Evolutionary conservation across 30 jellyfish, hydroid and myxozoan species (phyloP).

Genomic region (Phacellophora camtschatica): DNA sequence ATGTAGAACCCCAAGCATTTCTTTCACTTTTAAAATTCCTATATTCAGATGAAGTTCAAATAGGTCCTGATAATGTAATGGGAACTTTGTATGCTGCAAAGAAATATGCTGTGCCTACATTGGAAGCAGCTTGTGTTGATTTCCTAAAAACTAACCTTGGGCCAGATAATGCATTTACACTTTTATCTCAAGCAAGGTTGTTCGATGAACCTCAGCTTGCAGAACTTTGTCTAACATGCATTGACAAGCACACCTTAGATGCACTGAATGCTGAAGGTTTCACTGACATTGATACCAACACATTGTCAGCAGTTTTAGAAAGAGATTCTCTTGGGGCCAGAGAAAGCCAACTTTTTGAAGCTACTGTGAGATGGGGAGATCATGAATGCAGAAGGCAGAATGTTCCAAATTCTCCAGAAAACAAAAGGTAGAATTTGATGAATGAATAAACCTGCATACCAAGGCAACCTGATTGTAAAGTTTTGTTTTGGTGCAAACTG

Average conservation of each 20-base stretch:
- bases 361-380: constrained; percentile 92
- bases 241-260: constrained; percentile 84
- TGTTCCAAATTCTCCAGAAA: constrained; percentile 64
- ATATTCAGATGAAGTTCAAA: constrained; percentile 88
- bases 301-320: constrained; percentile 75
- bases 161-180: constrained; percentile 94
- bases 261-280: constrained; percentile 94
- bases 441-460: neutral
- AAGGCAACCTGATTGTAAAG: too few relatives aligned
- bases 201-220: constrained; percentile 98
- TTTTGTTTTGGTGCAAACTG: too few relatives aligned
- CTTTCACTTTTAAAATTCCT: constrained; percentile 74
- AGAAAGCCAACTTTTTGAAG: constrained; percentile 92
- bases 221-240: constrained; percentile 89
- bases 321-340: constrained; percentile 96
- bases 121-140: constrained; percentile 94
- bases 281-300: constrained; percentile 83
- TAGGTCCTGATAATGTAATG: constrained; percentile 97
- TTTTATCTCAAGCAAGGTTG: constrained; percentile 88
- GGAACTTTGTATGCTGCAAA: constrained; percentile 96
- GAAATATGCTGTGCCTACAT: constrained; percentile 91
- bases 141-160: constrained; percentile 87
- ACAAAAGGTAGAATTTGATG: constrained; percentile 66
- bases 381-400: constrained; percentile 90
- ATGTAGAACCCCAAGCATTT: constrained; percentile 92